Percentiles rank a stretch among this genome's conserved stretches.
Conservation (phyloP, 2,113 vertebrate species). For the Podocnemis expansa region DNA sequence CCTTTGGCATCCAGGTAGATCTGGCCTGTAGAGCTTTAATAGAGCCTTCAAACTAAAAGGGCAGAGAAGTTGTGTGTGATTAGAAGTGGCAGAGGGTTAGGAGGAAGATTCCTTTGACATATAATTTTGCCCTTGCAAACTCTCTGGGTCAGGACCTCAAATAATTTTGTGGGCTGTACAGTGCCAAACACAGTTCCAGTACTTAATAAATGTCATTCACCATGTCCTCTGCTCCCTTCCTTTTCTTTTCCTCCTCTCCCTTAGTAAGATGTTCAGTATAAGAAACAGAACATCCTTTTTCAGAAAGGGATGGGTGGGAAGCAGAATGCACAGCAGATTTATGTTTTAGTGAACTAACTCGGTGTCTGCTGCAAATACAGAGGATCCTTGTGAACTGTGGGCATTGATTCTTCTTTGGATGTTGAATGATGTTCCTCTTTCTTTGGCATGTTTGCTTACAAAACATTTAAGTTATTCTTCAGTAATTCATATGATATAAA, state of each 20-base stretch:
- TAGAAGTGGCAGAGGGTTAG: not conserved
- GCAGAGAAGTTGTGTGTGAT: not conserved
- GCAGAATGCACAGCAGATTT: not conserved
- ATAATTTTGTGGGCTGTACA: not conserved
- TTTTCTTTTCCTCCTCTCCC: not conserved
- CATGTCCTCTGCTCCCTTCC: not conserved
- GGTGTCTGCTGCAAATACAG: not conserved
- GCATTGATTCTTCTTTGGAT: not conserved
- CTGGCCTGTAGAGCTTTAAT: not conserved
- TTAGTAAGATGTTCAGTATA: not conserved
- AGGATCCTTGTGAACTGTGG: not conserved
- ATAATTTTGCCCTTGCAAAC: not conserved
- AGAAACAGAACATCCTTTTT: not conserved
- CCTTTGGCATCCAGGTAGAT: not conserved
- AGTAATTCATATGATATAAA: not conserved
- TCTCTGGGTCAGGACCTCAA: fast-evolving
- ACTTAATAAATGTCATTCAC: not conserved
- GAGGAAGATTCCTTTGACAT: not conserved
- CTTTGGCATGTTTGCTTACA: not conserved
- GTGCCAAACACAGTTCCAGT: not conserved
- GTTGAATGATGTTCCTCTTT: not conserved
- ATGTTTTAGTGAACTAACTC: not conserved
- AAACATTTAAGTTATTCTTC: not conserved
- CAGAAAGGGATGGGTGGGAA: not conserved
- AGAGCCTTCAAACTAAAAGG: not conserved